Evolutionary conservation across 1,140 invertebrate genomes (phyloP), one percentile per base, ranked within the genome.

Genomic region (Sarcophaga peregrina): DNA sequence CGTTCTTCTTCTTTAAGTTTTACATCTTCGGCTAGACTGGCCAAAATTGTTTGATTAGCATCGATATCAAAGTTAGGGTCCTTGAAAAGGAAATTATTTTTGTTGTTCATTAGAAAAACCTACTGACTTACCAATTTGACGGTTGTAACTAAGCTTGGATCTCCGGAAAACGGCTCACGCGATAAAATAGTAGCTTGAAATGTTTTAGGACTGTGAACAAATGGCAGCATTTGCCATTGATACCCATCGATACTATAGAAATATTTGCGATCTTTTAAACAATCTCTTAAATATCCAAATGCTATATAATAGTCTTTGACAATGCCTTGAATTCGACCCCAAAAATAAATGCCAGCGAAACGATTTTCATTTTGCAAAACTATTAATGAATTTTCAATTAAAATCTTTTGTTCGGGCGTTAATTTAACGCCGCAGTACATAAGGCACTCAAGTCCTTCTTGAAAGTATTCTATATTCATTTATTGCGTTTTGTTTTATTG

Each of bases 341-440:
- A 95, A 84, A 95, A 95, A 84, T 93, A 95, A 76, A 94, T 93
- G 83, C 93, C 93, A 3, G 90, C 88, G 87, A 96, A 95, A 86
- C 96, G 94, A 90, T 96, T 96, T 86, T 96, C 95, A 74, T 93
- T 92, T 87, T 95, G 93, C 17, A 96, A 89, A 76, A 95, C 89
- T 13, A 94, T 90, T 0, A 96, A 89, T 0, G 95, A 95, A 88
- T 94, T 95, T 85, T 94, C 92, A 8, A 96, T 87, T 0, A 95
- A 85, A 5, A 94, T 91, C 9, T 93, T 92, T 84, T 94, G 92
- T 90, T 96, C 95, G 6, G 91, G 91, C 48, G 92, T 93, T 45
- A 95, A 85, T 84, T 93, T 93, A 62, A 93, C 87, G n/a, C 95
- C 95, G 75, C 90, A 90, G 73, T 92, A 90, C 87, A 89, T 87